Evolutionary conservation across 1,140 invertebrate genomes (phyloP).

Genomic region (Tetragnatha versicolor): DNA sequence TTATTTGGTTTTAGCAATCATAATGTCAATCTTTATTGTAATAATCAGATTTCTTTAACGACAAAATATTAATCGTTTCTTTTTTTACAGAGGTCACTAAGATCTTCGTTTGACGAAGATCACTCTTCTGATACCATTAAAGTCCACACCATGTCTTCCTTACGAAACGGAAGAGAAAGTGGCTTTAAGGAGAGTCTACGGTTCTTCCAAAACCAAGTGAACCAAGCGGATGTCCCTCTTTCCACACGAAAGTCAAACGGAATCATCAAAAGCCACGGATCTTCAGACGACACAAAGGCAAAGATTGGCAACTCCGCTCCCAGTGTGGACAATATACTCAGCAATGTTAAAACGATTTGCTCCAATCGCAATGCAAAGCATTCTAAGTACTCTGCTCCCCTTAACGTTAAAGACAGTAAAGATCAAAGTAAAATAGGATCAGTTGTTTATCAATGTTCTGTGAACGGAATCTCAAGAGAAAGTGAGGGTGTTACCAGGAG

Average conservation of each 20-base stretch:
- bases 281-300: not conserved
- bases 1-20: no score
- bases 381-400: slow-evolving; percentile 1
- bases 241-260: not conserved
- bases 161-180: slow-evolving; percentile 4
- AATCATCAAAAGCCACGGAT: not conserved
- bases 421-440: slow-evolving; percentile 2
- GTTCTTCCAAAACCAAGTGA: slow-evolving; percentile 46
- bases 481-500: slow-evolving; percentile 8
- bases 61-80: not conserved
- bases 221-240: slow-evolving; percentile 4
- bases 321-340: slow-evolving; percentile 48
- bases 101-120: slow-evolving; percentile 37
- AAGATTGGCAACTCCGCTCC: not conserved
- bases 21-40: no score
- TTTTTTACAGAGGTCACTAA: slow-evolving; percentile 34
- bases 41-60: no score
- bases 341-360: slow-evolving; percentile 31
- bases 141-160: slow-evolving; percentile 30
- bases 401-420: not conserved
- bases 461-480: not conserved
- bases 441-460: slow-evolving; percentile 7
- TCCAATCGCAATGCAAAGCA: not conserved
- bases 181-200: slow-evolving; percentile 38
- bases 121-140: not conserved